Percentiles rank a stretch among this genome's conserved stretches.
Evolutionary conservation across 2,113 vertebrate species (phyloP).

Genomic region (Apteryx owenii): DNA sequence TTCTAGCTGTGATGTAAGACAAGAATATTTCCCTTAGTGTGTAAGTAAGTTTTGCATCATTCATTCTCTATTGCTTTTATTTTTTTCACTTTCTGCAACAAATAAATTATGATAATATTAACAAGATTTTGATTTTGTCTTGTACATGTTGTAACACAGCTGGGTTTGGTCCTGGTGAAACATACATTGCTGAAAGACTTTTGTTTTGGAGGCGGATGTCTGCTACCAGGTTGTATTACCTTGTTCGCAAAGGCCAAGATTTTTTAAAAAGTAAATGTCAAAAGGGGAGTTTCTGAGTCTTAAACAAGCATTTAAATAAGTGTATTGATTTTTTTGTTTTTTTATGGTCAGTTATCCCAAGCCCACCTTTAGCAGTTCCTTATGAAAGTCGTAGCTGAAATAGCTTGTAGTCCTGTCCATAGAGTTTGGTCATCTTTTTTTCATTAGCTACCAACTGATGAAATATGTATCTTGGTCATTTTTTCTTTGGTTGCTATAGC

Average conservation of each 20-base stretch:
- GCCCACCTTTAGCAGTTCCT: background rate
- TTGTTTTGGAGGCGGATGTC: background rate
- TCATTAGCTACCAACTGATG: background rate
- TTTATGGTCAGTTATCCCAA: background rate
- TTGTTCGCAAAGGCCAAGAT: background rate
- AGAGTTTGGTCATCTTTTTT: background rate
- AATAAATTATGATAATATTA: conserved; percentile 4
- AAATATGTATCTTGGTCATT: background rate
- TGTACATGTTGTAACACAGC: background rate
- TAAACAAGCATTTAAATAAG: background rate
- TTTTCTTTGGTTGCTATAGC: background rate
- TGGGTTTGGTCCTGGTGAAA: background rate
- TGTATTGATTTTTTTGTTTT: background rate
- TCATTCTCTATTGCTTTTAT: background rate
- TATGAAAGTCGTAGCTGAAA: background rate
- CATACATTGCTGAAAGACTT: background rate
- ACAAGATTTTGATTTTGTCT: background rate
- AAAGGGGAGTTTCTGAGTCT: background rate
- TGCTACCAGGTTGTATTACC: background rate
- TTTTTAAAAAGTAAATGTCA: background rate
- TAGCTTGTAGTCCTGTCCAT: background rate
- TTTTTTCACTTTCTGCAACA: conserved; percentile 30
- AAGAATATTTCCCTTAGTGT: background rate
- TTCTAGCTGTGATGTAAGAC: conserved; percentile 18
- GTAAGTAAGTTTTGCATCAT: conserved; percentile 5